phyloP scores from a whole-genome alignment of 64 coral and sea anemone genomes.

The Stichodactyla helianthus region DNA sequence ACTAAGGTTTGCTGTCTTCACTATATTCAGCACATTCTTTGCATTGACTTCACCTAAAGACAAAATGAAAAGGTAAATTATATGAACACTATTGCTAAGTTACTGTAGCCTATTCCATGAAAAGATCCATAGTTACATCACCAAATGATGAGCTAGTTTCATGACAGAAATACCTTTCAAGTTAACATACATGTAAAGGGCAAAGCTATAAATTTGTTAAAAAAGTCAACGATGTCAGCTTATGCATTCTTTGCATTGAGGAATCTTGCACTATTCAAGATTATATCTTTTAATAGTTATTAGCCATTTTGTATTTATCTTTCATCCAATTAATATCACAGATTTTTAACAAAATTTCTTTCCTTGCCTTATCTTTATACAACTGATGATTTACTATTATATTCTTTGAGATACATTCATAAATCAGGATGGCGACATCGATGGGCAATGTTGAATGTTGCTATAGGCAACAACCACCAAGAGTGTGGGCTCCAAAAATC shows the following conservation, averaged over 20 bases:
- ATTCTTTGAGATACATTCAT: not conserved
- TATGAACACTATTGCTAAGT: not conserved
- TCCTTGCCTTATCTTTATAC: too few species aligned
- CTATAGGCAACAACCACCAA: not conserved
- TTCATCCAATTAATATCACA: too few species aligned
- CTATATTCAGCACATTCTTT: conserved; percentile 36
- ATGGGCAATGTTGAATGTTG: not conserved
- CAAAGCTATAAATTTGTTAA: too few species aligned
- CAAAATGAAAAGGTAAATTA: not conserved
- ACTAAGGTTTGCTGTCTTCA: conserved; percentile 52
- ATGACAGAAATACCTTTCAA: too few species aligned
- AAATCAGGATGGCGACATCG: not conserved
- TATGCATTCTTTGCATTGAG: not conserved
- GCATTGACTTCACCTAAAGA: conserved; percentile 48
- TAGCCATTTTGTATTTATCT: not conserved
- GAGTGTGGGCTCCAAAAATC: not conserved
- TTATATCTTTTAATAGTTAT: not conserved
- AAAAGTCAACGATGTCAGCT: too few species aligned
- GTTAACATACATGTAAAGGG: too few species aligned
- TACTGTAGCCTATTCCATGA: not conserved
- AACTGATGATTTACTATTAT: not conserved
- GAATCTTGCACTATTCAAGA: not conserved
- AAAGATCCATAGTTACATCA: not conserved
- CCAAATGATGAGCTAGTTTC: not conserved
- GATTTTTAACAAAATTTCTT: too few species aligned